These are phyloP conservation scores for Eutolmus rufibarbis DNA, from an alignment of 2,888 invertebrate genomes.

Conservation along the genomic window DNA sequence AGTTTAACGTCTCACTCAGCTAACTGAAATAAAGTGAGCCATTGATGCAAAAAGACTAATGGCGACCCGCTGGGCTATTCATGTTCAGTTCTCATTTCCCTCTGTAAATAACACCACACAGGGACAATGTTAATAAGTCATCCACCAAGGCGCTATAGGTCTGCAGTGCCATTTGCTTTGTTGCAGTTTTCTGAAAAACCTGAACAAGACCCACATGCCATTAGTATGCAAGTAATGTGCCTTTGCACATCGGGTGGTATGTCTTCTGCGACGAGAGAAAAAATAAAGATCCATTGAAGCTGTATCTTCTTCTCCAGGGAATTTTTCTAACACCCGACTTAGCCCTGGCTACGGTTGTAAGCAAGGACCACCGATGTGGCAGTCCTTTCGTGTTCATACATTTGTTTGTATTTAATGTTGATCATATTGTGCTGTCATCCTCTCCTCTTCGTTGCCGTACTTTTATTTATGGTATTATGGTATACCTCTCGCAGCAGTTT, in stretches of 20 bases:
- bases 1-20: slow-evolving; percentile 12
- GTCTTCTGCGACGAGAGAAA: slow-evolving; percentile 30
- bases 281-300: neutral
- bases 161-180: slow-evolving; percentile 42
- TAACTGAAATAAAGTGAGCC: slow-evolving; percentile 9
- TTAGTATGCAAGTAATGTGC: slow-evolving; percentile 44
- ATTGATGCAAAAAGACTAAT: slow-evolving; percentile 39
- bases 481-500: neutral
- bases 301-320: slow-evolving; percentile 28
- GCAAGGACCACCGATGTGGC: slow-evolving; percentile 43
- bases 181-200: slow-evolving; percentile 40
- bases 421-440: slow-evolving; percentile 43
- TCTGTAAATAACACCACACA: slow-evolving; percentile 44
- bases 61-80: slow-evolving; percentile 43
- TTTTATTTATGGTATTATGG: slow-evolving; percentile 40
- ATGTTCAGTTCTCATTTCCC: slow-evolving; percentile 43
- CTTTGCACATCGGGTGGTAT: slow-evolving; percentile 44
- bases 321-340: slow-evolving; percentile 22
- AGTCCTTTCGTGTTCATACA: slow-evolving; percentile 37
- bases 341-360: slow-evolving; percentile 12
- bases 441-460: neutral
- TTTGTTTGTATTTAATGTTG: slow-evolving; percentile 43
- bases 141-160: slow-evolving; percentile 22
- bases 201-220: slow-evolving; percentile 39
- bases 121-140: slow-evolving; percentile 45